A percentile compares a stretch with the other conserved stretches of the same genome.
phyloP scores from a whole-genome alignment of 2,113 vertebrate species.

The Pseudopipra pipra region DNA sequence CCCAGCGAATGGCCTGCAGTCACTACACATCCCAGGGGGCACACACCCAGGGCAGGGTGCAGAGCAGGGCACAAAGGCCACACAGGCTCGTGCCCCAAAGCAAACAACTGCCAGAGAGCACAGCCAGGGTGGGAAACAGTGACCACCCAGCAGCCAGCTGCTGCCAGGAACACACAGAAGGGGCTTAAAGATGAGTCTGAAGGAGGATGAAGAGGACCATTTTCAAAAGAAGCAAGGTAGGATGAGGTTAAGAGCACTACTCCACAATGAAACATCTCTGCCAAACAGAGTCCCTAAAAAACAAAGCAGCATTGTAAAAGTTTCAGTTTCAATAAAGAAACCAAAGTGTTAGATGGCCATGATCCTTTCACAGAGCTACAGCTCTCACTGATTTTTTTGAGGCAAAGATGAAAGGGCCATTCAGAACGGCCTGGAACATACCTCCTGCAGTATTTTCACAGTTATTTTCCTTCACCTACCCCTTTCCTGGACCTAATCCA shows the following conservation, averaged over 20 bases:
- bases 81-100: not conserved
- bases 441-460: constrained; percentile 11
- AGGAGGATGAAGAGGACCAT: not conserved
- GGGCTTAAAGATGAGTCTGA: not conserved
- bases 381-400: constrained; percentile 2
- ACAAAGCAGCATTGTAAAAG: not conserved
- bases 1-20: not conserved
- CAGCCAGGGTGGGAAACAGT: not conserved
- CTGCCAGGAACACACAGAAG: not conserved
- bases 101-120: not conserved
- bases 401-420: constrained; percentile 33
- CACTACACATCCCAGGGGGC: not conserved
- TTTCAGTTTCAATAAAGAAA: not conserved
- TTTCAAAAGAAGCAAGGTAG: not conserved
- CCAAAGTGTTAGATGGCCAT: not conserved
- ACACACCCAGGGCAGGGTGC: fast-evolving
- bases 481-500: constrained; percentile 30
- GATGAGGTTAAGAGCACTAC: not conserved
- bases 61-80: not conserved
- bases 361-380: not conserved
- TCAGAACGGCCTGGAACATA: constrained; percentile 15
- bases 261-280: not conserved
- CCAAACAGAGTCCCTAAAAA: not conserved
- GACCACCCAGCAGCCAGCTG: not conserved
- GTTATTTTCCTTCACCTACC: constrained; percentile 12